These are phyloP conservation scores for Sarcophaga bullata DNA, from an alignment of 1,140 invertebrate genomes.

Conservation along the genomic window DNA sequence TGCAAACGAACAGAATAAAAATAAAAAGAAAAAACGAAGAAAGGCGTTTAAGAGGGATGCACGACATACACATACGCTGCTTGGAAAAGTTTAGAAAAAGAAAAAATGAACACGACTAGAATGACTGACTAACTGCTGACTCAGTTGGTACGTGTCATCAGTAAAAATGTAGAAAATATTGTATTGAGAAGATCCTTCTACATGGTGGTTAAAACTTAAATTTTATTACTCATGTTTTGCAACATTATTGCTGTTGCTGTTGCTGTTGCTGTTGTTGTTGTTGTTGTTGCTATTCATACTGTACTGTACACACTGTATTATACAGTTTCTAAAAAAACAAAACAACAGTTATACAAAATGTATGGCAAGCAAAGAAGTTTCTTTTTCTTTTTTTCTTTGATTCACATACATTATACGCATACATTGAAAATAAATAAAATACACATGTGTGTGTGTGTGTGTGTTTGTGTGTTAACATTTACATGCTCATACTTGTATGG, in stretches of 20 bases:
- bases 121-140: conserved; percentile 13
- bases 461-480: no score
- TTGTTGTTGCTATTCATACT: not conserved
- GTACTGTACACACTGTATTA: no score
- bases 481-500: no score
- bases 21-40: not conserved
- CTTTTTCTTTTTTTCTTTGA: no score
- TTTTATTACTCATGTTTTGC: not conserved
- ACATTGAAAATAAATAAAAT: no score
- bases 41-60: not conserved
- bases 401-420: no score
- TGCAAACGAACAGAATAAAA: not conserved
- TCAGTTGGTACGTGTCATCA: conserved; percentile 14
- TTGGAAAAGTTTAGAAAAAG: not conserved
- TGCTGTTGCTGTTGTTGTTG: conserved; percentile 7
- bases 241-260: not conserved
- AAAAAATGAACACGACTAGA: not conserved
- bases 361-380: no score
- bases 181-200: not conserved
- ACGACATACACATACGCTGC: no score
- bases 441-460: no score
- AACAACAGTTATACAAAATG: no score
- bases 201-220: conserved; percentile 13
- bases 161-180: not conserved
- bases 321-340: no score